A percentile compares a stretch with the other conserved stretches of the same genome.
Conservation (phyloP, 2,113 vertebrate genomes). For the Galbula dea region DNA sequence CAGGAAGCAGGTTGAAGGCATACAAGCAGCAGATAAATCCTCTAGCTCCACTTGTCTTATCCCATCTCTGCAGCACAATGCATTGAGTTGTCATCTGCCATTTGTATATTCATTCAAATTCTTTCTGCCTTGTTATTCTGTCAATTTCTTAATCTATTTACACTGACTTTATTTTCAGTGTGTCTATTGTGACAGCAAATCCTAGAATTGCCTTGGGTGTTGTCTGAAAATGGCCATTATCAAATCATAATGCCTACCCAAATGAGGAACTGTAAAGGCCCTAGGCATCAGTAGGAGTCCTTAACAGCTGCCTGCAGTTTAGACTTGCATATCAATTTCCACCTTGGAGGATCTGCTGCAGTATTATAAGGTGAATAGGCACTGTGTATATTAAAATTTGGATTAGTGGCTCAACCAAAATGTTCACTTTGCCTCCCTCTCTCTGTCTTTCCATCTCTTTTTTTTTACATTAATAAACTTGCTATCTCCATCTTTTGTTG, state of each 20-base stretch:
- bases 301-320: conserved; percentile 59
- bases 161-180: conserved; percentile 73
- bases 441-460: not conserved
- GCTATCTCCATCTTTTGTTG: conserved; percentile 70
- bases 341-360: conserved; percentile 29
- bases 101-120: conserved; percentile 59
- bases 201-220: conserved; percentile 71
- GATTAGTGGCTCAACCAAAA: conserved; percentile 38
- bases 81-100: conserved; percentile 48
- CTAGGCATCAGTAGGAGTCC: conserved; percentile 41
- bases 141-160: conserved; percentile 75
- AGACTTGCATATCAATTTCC: conserved; percentile 45
- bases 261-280: conserved; percentile 56
- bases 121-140: conserved; percentile 73
- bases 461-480: conserved; percentile 63
- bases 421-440: not conserved
- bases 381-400: not conserved
- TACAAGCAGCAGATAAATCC: conserved; percentile 31
- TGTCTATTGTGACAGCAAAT: conserved; percentile 69
- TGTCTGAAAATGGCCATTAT: conserved; percentile 73
- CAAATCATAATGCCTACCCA: conserved; percentile 63
- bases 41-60: not conserved
- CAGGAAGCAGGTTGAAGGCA: conserved; percentile 25
- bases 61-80: not conserved
- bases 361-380: conserved; percentile 20